phyloP scores from a whole-genome alignment of 2,888 invertebrate species.

The Drosophila greeni region DNA sequence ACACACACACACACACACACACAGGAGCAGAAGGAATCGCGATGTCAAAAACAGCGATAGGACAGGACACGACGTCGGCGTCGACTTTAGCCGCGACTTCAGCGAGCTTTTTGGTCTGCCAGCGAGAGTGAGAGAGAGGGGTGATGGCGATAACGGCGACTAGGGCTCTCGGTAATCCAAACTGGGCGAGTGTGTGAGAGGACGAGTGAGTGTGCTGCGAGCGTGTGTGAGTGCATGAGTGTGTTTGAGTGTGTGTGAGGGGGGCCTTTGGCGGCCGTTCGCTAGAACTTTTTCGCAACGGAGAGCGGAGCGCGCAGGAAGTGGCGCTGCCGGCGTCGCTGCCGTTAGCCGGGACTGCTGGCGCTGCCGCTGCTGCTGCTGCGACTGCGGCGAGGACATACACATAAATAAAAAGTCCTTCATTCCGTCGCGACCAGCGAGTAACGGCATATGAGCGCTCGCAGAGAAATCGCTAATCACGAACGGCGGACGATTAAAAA shows the following conservation, averaged over 20 bases:
- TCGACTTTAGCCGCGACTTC: constrained; percentile 53
- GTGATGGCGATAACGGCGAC: neutral
- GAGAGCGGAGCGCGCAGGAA: constrained; percentile 37
- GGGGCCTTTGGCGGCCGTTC: constrained; percentile 49
- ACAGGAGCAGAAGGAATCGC: constrained; percentile 34
- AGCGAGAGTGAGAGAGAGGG: constrained; percentile 8
- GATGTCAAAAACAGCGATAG: constrained; percentile 44
- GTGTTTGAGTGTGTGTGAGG: constrained; percentile 13
- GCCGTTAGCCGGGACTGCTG: constrained; percentile 35
- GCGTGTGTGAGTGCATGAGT: neutral
- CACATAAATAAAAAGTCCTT: constrained; percentile 79
- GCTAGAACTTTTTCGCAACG: constrained; percentile 33
- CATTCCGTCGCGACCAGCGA: constrained; percentile 79
- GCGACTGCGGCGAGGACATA: constrained; percentile 69
- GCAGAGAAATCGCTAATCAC: constrained; percentile 63
- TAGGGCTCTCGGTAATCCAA: constrained; percentile 33
- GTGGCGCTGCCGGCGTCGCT: constrained; percentile 50
- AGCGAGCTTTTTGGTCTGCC: constrained; percentile 47
- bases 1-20: constrained; percentile 8
- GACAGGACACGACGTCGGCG: constrained; percentile 37
- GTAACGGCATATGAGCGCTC: constrained; percentile 72
- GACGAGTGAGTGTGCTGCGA: constrained; percentile 4
- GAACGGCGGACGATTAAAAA: constrained; percentile 60
- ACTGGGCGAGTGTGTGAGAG: constrained; percentile 10
- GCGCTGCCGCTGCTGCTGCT: constrained; percentile 31